These are phyloP conservation scores for Hydropsyche betteni DNA, from an alignment of 2,888 invertebrate genomes.

Conservation along the genomic window DNA sequence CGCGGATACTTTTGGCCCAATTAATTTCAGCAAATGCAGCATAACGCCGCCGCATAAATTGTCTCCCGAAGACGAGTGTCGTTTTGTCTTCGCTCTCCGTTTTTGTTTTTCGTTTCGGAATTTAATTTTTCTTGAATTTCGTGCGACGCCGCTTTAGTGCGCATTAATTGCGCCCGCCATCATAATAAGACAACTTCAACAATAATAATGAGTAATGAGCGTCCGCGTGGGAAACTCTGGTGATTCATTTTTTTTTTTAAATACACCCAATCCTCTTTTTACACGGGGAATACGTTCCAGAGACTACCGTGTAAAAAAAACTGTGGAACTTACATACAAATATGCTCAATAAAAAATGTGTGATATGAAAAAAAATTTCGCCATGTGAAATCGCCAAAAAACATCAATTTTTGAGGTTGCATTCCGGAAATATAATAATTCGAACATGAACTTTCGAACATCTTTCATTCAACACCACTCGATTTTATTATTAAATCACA, in stretches of 20 bases:
- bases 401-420: no score
- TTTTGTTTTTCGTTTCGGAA: neutral
- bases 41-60: constrained; percentile 39
- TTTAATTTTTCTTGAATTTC: constrained; percentile 6
- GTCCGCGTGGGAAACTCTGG: constrained; percentile 31
- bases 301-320: no score
- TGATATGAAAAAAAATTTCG: no score
- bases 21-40: constrained; percentile 48
- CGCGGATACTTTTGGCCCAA: constrained; percentile 44
- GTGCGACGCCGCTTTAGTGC: neutral
- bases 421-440: no score
- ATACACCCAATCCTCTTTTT: no score
- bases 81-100: neutral
- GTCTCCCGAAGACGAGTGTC: constrained; percentile 36
- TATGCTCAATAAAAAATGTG: no score
- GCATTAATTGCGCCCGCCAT: constrained; percentile 33
- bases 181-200: constrained; percentile 33
- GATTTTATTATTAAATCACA: no score
- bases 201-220: constrained; percentile 35
- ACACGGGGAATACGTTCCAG: no score
- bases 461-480: neutral
- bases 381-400: no score
- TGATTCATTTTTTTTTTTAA: no score
- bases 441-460: no score
- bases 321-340: no score